Evolutionary conservation across 2,888 invertebrate species (phyloP), one percentile per base, ranked within the genome.

Genomic region (Chrysina gloriosa): DNA sequence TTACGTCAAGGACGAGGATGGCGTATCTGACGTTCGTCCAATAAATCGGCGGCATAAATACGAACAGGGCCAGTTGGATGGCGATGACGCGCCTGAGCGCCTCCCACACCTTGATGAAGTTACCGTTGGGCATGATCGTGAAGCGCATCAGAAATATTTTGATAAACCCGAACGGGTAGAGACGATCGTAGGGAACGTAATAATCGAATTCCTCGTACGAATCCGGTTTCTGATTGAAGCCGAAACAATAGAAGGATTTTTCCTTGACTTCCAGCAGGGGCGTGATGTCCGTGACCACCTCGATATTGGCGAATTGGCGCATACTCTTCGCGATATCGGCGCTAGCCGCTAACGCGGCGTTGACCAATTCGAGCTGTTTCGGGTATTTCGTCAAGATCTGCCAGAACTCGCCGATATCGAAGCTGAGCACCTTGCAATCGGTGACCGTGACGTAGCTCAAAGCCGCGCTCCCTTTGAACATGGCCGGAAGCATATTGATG

Each of bases 151-250:
- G 45, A 29, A 73, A 45, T 14, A 56, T 19, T 3, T 67, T 56
- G 2, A 72, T 61, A 29, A 66, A 73, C 6, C 31, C 39, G 29
- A 72, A 70, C 1, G 54, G 48, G 14, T 66, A 61, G 0, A 72
- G 36, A 11, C 63, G 42, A 61, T 75, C 73, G 39, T 73, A 75
- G 2, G 74, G 73, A 2, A 68, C 47, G 52, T 66, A 71, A 65
- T 75, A 75, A 63, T 75, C 73, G 45, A 69, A 72, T 63, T 75
- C 73, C 42, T 73, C 72, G 25, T 31, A 64, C 1, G 73, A 71
- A 47, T 70, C 69, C 2, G 65, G 9, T 29, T 56, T 16, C 0
- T 70, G 48, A 14, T 63, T 65, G 23, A 70, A 71, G 0, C 68
- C 69, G 54, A 70, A 73, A 14, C n/a, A 54, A n/a, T 50, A 23